Evolutionary conservation across 2,888 invertebrate genomes (phyloP).

Genomic region (Ashinkailepas kermadecensis): DNA sequence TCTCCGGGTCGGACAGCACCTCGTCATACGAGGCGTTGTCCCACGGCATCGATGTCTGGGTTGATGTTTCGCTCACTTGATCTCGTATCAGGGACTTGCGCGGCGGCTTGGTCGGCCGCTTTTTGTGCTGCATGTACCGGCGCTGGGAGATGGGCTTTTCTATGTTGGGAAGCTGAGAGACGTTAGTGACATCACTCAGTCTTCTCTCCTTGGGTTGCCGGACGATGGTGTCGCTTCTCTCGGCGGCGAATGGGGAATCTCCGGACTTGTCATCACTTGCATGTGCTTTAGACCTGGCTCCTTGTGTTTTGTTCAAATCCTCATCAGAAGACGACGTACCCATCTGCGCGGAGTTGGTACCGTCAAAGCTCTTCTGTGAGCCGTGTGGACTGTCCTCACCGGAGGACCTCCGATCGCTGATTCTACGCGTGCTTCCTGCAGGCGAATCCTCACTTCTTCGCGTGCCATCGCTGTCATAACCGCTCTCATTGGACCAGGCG

Average conservation of each 20-base stretch:
- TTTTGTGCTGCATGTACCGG: not conserved
- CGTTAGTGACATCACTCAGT: not conserved
- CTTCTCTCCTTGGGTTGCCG: not conserved
- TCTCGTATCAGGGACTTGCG: not conserved
- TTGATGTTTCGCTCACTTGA: not conserved
- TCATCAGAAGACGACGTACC: constrained; percentile 22
- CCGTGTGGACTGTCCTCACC: constrained; percentile 47
- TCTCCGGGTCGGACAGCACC: not conserved
- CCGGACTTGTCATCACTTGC: not conserved
- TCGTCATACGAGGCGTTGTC: not conserved
- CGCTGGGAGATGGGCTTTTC: not conserved
- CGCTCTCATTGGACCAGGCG: constrained; percentile 56
- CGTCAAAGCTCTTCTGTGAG: constrained; percentile 60
- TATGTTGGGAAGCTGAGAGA: not conserved
- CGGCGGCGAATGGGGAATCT: not conserved
- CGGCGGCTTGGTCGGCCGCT: not conserved
- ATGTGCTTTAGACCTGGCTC: not conserved
- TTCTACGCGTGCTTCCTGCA: not conserved
- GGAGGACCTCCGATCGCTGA: not conserved
- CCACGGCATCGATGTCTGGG: not conserved
- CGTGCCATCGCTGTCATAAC: constrained; percentile 68
- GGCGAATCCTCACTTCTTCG: constrained; percentile 36
- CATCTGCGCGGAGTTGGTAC: constrained; percentile 21
- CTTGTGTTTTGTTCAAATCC: not conserved
- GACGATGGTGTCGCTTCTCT: not conserved